Base-by-base conservation (phyloP, 64 coral and sea anemone genomes). In the Hydrozoanthus tunicans region DNA sequence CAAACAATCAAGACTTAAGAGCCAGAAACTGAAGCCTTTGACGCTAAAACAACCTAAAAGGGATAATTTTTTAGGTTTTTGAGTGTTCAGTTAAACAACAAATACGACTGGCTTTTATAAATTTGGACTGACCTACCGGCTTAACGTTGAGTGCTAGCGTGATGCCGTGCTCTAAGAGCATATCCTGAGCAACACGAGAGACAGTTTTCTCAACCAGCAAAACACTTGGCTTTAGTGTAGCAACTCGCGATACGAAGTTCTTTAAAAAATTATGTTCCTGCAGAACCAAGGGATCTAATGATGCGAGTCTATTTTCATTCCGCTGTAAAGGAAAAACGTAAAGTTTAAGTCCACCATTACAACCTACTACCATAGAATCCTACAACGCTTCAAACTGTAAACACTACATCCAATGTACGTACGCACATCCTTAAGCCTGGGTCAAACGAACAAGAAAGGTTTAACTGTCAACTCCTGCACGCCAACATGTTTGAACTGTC, bases 201-300 rank as follows among this genome's bases (percentile, higher is more conserved):
- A 98, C 96, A 54, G 94, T 95, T 26, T 98, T 98, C 68, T 98
- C 96, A 5, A 98, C 96, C 82, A 98, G 62, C 25, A 98, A 64
- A 65, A 98, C 85, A 71, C 91, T 93, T 60, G 96, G 96, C 26
- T 90, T 65, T 65, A 98, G 26, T 75, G 94, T 85, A 11, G 86
- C 94, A 15, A 98, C 89, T 62, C 96, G 83, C 9, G 93, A 85
- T 5, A 98, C 96, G 64, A 98, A 90, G 65, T 98, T 98, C 85
- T 95, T 98, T 12, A 98, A 90, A 56, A 98, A 98, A 15, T 98
- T 91, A 55, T 71, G 69, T 80, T 98, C 96, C 69, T 98, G 96
- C 20, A 95, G 76, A 10, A 98, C 62, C 26, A 98, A 75, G 7
- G 96, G 89, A 90, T 98, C 96, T 12, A 98, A 82, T 24, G 92